A percentile compares a stretch with the other conserved stretches of the same genome.
phyloP scores from a whole-genome alignment of 2,888 invertebrate species.

The Saturnia pavonia region DNA sequence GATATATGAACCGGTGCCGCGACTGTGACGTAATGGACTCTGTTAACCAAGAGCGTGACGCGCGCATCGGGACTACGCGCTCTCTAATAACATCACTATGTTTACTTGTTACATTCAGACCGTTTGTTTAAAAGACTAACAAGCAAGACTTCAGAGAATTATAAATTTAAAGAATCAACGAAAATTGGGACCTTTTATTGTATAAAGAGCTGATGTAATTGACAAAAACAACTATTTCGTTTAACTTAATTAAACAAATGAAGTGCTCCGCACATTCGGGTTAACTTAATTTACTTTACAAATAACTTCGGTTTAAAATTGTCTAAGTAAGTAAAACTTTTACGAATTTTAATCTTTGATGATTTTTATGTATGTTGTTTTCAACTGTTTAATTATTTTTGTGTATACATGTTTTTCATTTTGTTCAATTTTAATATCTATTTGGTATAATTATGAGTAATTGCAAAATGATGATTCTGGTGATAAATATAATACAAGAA shows the following conservation, averaged over 20 bases:
- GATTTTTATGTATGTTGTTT: background rate
- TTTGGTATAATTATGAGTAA: too few species aligned
- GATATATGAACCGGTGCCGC: background rate
- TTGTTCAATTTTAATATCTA: too few species aligned
- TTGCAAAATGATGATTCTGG: too few species aligned
- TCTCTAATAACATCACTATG: constrained; percentile 2
- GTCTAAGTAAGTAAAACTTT: background rate
- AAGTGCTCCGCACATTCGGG: background rate
- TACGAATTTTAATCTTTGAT: background rate
- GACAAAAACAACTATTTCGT: constrained; percentile 1
- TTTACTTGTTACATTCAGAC: constrained; percentile 5
- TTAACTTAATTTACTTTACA: background rate
- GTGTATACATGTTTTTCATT: too few species aligned
- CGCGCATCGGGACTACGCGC: background rate
- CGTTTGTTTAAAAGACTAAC: constrained; percentile 1
- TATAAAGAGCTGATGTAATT: constrained; percentile 6
- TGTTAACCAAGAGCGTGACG: background rate
- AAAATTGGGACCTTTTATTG: background rate
- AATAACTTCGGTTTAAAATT: background rate
- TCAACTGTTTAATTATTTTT: too few species aligned
- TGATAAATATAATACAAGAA: too few species aligned
- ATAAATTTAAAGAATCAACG: background rate
- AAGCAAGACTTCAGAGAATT: background rate
- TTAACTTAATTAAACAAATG: background rate
- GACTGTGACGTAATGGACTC: background rate